Conservation (phyloP, 2,888 invertebrate genomes). For the Spilarctia lutea region DNA sequence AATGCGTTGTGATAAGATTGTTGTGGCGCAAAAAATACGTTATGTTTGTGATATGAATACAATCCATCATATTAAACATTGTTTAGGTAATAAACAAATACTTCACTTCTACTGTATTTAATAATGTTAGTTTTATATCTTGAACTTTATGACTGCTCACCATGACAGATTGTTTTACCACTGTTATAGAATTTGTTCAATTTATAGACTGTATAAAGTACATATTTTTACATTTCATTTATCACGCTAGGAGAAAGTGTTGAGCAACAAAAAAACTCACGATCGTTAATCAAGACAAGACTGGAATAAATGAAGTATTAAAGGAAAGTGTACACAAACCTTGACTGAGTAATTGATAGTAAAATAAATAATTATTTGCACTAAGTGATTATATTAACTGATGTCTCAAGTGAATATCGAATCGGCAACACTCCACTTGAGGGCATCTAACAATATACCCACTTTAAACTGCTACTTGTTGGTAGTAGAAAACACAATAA, state of each 20-base stretch:
- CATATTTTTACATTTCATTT: neutral
- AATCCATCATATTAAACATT: slow-evolving; percentile 3
- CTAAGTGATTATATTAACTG: neutral
- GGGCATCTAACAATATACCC: neutral
- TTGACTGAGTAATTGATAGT: neutral
- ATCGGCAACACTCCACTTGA: neutral
- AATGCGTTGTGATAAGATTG: slow-evolving; percentile 42
- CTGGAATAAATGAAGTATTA: neutral
- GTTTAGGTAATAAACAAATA: neutral
- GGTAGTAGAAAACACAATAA: too few relatives aligned
- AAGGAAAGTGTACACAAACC: neutral
- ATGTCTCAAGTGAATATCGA: neutral
- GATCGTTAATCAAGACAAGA: neutral
- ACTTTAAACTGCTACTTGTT: neutral
- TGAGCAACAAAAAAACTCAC: neutral
- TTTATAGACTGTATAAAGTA: neutral
- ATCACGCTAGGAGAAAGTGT: neutral
- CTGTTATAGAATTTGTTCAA: neutral
- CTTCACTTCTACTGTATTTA: neutral
- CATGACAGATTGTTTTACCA: neutral
- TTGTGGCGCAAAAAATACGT: slow-evolving; percentile 25
- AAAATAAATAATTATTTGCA: neutral
- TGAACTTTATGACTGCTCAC: neutral
- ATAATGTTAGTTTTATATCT: neutral
- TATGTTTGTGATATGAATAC: slow-evolving; percentile 27